Evolutionary conservation across 2,888 invertebrate species (phyloP), one percentile per base, ranked within the genome.

Genomic region (Drosophila sordidula): DNA sequence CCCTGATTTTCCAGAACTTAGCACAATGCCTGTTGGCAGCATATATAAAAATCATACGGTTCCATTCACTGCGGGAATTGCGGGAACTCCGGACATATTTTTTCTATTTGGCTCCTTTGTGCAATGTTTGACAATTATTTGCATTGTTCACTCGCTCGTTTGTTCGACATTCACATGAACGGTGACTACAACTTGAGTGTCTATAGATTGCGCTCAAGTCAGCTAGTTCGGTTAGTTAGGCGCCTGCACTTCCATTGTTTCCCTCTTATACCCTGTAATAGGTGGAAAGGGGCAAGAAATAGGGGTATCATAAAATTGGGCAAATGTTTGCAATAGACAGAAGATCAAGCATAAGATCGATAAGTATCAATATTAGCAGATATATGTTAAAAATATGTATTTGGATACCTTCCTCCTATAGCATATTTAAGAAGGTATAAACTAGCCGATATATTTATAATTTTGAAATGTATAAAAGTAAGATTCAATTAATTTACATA

Each of bases 71-170:
- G 78, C 75, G 47, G 44, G 57, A 39, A 61, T 71, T 67, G 25
- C 50, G 49, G 25, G 54, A 34, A 44, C 32, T 25, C 32, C 11
- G 6, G 12, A 12, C 34, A 34, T 9, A 38, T 51, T 41, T 47
- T 47, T 16, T 51, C 34, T 59, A 46, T 61, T 57, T 57, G 18
- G 67, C 52, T 63, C 42, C 68, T 70, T 82, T 82, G 77, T 77
- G 65, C 63, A 83, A 61, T 67, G 87, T 83, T 89, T 87, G 89
- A 86, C 89, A 86, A 86, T 89, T 86, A 86, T 86, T 86, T 89
- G 85, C 85, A 86, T 86, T 86, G 85, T 86, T 86, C 85, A 78
- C 42, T 83, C 62, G 78, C 54, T 80, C 85, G 87, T 74, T 87
- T 85, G 89, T 72, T 84, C 70, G 78, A 85, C 80, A 83, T 83